Conservation (phyloP, 2,113 vertebrate genomes). For the Datnioides undecimradiatus region DNA sequence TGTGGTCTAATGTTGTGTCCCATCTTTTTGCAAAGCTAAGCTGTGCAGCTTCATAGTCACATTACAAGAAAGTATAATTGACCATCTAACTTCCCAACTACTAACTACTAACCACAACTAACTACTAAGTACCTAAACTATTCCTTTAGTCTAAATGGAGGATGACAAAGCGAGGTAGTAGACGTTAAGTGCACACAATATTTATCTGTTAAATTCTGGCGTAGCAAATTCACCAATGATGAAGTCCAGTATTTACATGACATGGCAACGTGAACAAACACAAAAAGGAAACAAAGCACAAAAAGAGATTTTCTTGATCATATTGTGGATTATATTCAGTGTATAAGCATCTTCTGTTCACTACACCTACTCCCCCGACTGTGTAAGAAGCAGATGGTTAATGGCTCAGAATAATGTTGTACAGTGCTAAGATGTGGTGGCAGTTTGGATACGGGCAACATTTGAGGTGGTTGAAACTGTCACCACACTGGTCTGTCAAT, state of each 20-base stretch:
- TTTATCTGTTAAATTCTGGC: not conserved
- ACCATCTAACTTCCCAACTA: too few relatives aligned
- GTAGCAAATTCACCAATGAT: not conserved
- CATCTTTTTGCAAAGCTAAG: too few relatives aligned
- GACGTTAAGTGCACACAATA: not conserved
- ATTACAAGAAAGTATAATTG: too few relatives aligned
- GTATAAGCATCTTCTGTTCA: not conserved
- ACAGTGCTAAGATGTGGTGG: not conserved
- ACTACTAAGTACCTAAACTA: too few relatives aligned
- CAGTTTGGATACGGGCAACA: not conserved
- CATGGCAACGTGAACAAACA: not conserved
- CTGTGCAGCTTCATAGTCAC: too few relatives aligned
- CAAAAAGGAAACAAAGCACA: too few relatives aligned
- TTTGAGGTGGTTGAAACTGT: slow-evolving; percentile 10
- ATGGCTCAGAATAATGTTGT: slow-evolving; percentile 1
- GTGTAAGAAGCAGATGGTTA: not conserved
- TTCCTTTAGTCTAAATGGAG: not conserved
- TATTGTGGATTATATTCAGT: not conserved
- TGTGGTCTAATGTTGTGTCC: too few relatives aligned
- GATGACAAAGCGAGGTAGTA: not conserved
- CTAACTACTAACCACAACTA: too few relatives aligned
- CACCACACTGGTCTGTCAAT: slow-evolving; percentile 2
- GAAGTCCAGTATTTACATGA: slow-evolving; percentile 3
- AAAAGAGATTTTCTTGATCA: not conserved
- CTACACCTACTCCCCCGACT: too few relatives aligned